A percentile compares a stretch with the other conserved stretches of the same genome.
phyloP scores from a whole-genome alignment of 1,140 invertebrate genomes.

The Trissolcus basalis region DNA sequence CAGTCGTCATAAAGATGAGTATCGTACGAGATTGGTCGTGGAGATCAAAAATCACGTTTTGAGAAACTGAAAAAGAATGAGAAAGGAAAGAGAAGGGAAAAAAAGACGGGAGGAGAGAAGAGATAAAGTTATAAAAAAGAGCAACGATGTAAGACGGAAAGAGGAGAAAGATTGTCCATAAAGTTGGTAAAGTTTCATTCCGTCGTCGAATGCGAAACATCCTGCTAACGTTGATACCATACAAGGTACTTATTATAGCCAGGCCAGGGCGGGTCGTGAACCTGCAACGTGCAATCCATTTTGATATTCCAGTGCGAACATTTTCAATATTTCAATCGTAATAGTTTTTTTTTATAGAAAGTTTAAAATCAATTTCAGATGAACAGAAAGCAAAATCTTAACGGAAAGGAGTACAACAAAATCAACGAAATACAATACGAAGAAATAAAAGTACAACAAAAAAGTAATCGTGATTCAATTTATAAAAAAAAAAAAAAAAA shows the following conservation, averaged over 20 bases:
- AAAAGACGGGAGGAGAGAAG: neutral
- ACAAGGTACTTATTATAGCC: conserved; percentile 44
- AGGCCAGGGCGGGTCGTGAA: conserved; percentile 21
- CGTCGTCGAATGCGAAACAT: conserved; percentile 41
- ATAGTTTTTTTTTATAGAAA: too few relatives aligned
- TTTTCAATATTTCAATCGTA: neutral
- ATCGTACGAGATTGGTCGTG: conserved; percentile 32
- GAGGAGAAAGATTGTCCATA: conserved; percentile 44
- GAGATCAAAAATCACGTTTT: conserved; percentile 39
- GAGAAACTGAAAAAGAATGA: conserved; percentile 5
- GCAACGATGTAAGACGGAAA: conserved; percentile 32
- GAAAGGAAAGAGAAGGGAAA: neutral
- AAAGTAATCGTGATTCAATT: too few relatives aligned
- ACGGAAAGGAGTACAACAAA: too few relatives aligned
- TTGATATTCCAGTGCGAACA: conserved; percentile 22
- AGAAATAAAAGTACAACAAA: too few relatives aligned
- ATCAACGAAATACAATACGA: too few relatives aligned
- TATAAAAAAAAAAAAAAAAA: too few relatives aligned
- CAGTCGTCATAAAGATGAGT: conserved; percentile 33
- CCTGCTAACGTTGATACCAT: conserved; percentile 37
- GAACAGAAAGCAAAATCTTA: too few relatives aligned
- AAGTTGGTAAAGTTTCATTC: conserved; percentile 41
- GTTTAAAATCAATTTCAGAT: too few relatives aligned
- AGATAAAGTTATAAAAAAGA: conserved; percentile 9
- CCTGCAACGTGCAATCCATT: conserved; percentile 29